Evolutionary conservation across 1,140 invertebrate genomes (phyloP).

Genomic region (Drosophila ananassae): DNA sequence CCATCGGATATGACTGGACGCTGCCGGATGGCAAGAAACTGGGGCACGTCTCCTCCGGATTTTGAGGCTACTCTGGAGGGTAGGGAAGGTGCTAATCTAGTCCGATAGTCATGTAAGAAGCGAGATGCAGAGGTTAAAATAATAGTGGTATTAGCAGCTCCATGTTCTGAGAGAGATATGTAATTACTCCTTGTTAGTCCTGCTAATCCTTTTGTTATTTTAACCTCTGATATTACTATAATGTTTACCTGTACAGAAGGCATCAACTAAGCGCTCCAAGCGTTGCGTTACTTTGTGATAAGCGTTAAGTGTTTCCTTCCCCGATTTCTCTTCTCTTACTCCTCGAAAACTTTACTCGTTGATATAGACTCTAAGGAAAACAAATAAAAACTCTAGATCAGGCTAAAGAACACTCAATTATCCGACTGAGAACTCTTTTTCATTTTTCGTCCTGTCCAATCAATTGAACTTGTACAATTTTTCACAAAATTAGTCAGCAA

Average conservation of each 20-base stretch:
- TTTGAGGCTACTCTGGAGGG: constrained; percentile 48
- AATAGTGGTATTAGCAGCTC: neutral
- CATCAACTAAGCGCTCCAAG: constrained; percentile 70
- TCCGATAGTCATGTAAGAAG: constrained; percentile 27
- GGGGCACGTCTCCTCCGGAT: constrained; percentile 75
- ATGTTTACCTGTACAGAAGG: constrained; percentile 28
- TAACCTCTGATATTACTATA: constrained; percentile 7
- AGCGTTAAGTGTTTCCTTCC: constrained; percentile 72
- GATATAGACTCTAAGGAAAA: constrained; percentile 22
- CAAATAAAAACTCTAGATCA: neutral
- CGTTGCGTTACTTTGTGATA: constrained; percentile 78
- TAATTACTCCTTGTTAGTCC: neutral
- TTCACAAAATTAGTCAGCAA: constrained; percentile 55
- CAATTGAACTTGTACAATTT: constrained; percentile 71
- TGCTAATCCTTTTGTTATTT: constrained; percentile 8
- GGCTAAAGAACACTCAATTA: constrained; percentile 13
- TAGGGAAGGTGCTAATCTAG: constrained; percentile 8
- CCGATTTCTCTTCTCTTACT: constrained; percentile 27
- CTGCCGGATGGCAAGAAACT: constrained; percentile 66
- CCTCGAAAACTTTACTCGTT: constrained; percentile 33
- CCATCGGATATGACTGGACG: constrained; percentile 74
- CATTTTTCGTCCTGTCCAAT: constrained; percentile 22
- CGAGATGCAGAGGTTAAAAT: constrained; percentile 4
- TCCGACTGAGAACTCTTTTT: constrained; percentile 6
- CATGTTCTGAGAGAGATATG: neutral